These are phyloP conservation scores for Ooceraea biroi DNA, from an alignment of 1,140 invertebrate genomes.

Conservation along the genomic window DNA sequence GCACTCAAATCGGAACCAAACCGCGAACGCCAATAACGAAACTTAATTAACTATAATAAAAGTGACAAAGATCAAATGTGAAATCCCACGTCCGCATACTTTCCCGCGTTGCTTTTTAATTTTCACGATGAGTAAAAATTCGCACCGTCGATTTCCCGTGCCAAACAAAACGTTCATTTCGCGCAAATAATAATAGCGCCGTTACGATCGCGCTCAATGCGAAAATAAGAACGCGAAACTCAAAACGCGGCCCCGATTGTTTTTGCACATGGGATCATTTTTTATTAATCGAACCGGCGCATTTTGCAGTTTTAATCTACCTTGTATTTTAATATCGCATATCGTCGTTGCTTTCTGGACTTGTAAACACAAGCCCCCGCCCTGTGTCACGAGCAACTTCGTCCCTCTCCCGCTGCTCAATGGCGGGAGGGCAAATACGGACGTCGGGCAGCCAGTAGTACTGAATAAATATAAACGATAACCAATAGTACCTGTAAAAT, in stretches of 20 bases:
- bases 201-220: constrained; percentile 29
- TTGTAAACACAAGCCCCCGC: constrained; percentile 65
- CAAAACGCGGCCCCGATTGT: constrained; percentile 51
- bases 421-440: constrained; percentile 65
- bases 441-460: constrained; percentile 54
- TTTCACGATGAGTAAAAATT: constrained; percentile 36
- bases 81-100: neutral
- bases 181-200: constrained; percentile 50
- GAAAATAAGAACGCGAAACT: constrained; percentile 55
- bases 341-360: constrained; percentile 71
- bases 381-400: constrained; percentile 56
- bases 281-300: constrained; percentile 70
- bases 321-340: constrained; percentile 72
- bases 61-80: constrained; percentile 36
- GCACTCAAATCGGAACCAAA: neutral
- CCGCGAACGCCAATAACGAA: neutral
- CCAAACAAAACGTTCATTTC: constrained; percentile 58
- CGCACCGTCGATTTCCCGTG: constrained; percentile 38
- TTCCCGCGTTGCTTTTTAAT: constrained; percentile 48
- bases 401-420: constrained; percentile 46
- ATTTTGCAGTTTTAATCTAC: constrained; percentile 69
- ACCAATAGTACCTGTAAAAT: constrained; percentile 76
- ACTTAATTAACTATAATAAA: constrained; percentile 37
- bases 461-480: constrained; percentile 76
- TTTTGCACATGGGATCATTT: constrained; percentile 60